A percentile compares a stretch with the other conserved stretches of the same genome.
Evolutionary conservation across 2,797 vertebrate genomes (phyloP).

Genomic region (Platalea minor): DNA sequence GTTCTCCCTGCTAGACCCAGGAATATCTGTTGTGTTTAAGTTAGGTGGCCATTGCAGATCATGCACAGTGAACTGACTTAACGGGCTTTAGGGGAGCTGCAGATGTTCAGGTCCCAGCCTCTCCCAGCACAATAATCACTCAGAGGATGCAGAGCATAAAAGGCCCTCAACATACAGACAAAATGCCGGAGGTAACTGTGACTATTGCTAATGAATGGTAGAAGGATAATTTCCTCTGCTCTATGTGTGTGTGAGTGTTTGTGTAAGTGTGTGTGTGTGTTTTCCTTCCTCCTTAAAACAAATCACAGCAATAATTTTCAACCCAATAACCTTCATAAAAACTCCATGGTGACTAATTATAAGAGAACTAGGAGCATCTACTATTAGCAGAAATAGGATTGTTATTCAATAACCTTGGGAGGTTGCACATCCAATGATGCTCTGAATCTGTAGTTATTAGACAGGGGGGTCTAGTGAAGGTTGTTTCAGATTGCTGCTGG

Average conservation of each 20-base stretch:
- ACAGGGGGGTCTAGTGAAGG: constrained; percentile 24
- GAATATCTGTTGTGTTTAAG: background rate
- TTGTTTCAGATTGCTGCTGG: constrained; percentile 67
- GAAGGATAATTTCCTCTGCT: constrained; percentile 62
- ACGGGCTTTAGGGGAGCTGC: constrained; percentile 7
- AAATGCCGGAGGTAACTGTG: constrained; percentile 41
- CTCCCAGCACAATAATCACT: background rate
- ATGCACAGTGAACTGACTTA: background rate
- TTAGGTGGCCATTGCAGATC: background rate
- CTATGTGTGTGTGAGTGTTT: background rate
- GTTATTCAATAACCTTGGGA: constrained; percentile 75
- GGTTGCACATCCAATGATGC: constrained; percentile 44
- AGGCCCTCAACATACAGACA: background rate
- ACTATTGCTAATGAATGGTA: constrained; percentile 49
- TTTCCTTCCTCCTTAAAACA: constrained; percentile 54
- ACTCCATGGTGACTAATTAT: constrained; percentile 78
- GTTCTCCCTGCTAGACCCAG: background rate
- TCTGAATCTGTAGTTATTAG: constrained; percentile 64
- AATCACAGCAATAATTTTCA: constrained; percentile 71
- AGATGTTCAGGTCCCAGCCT: constrained; percentile 14
- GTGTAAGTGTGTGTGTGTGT: background rate
- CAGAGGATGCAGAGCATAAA: background rate
- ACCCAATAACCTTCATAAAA: constrained; percentile 71
- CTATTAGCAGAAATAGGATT: constrained; percentile 69
- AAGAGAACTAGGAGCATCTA: constrained; percentile 56